Evolutionary conservation across 2,888 invertebrate genomes (phyloP).

Genomic region (Drosophila formosana): DNA sequence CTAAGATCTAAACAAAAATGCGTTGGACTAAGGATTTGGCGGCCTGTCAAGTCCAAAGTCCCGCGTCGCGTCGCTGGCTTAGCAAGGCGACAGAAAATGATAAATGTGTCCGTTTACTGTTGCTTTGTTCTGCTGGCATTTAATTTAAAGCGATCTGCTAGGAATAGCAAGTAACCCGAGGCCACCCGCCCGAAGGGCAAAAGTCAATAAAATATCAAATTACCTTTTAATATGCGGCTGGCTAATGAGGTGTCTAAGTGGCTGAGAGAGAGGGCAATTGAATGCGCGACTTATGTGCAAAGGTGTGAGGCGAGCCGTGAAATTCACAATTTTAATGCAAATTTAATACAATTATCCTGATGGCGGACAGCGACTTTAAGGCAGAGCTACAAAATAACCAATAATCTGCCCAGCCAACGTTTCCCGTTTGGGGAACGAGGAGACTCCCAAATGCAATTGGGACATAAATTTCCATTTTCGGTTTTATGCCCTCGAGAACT

Average conservation of each 20-base stretch:
- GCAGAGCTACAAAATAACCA: slow-evolving; percentile 40
- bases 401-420: slow-evolving; percentile 68
- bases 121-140: slow-evolving; percentile 35
- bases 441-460: slow-evolving; percentile 72
- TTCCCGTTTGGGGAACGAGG: slow-evolving; percentile 18
- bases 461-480: slow-evolving; percentile 81
- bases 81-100: slow-evolving; percentile 51
- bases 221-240: slow-evolving; percentile 55
- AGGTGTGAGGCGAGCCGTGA: slow-evolving; percentile 50
- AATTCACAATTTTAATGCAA: slow-evolving; percentile 66
- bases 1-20: not conserved
- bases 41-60: slow-evolving; percentile 23
- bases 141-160: slow-evolving; percentile 42
- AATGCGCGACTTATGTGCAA: slow-evolving; percentile 14
- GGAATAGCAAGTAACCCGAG: slow-evolving; percentile 7
- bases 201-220: slow-evolving; percentile 68
- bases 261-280: slow-evolving; percentile 2
- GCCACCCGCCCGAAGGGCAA: not conserved
- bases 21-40: slow-evolving; percentile 30
- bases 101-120: slow-evolving; percentile 61
- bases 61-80: slow-evolving; percentile 57
- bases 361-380: slow-evolving; percentile 43
- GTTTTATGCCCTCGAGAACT: slow-evolving; percentile 77
- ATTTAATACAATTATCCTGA: slow-evolving; percentile 72
- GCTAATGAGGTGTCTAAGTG: slow-evolving; percentile 56